Base-by-base conservation (phyloP, 2,797 vertebrate species). In the Linurgus olivaceus region DNA sequence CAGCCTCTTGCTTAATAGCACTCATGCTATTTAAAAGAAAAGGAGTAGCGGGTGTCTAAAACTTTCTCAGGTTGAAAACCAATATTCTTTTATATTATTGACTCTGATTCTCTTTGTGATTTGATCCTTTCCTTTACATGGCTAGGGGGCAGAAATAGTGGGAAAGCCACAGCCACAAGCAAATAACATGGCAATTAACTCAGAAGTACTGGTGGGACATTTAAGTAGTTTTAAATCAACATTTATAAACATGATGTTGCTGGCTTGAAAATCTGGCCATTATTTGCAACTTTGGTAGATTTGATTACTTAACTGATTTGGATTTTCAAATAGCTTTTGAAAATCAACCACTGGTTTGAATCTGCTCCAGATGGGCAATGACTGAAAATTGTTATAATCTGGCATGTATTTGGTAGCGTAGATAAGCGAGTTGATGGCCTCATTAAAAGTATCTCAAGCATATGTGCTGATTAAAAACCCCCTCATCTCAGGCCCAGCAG, bases 291-390 rank as follows among this genome's bases (percentile, higher is more conserved):
- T 50, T 58, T 86, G 79, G 65, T 78, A 91, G 51, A 86, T 86
- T 75, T 83, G 65, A 55, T 87, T 77, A 37, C 70, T 90, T 92
- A 86, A 95, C 24, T 93, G 78, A 94, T 95, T 91, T 72, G 78
- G 54, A 80, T 92, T 95, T 96, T 94, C 47, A 59, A 66, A 86
- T 94, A 68, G 44, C 57, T 68, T 96, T 96, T 74, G 70, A 89
- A 92, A 89, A 86, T 87, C 65, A 83, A 25, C 84, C 68, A 78
- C 85, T 86, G 78, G 44, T 91, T 96, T 95, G 91, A 96, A 90
- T 94, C 78, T 84, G 51, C 65, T 92, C 89, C 96, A 95, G 84
- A 94, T 83, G 91, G 94, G 78, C 87, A 90, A 42, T 86, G 87
- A 75, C 72, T 80, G 85, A 86, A 93, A 81, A 78, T 35, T 80